phyloP scores from a whole-genome alignment of 1,140 invertebrate genomes.

The Archegozetes longisetosus region DNA sequence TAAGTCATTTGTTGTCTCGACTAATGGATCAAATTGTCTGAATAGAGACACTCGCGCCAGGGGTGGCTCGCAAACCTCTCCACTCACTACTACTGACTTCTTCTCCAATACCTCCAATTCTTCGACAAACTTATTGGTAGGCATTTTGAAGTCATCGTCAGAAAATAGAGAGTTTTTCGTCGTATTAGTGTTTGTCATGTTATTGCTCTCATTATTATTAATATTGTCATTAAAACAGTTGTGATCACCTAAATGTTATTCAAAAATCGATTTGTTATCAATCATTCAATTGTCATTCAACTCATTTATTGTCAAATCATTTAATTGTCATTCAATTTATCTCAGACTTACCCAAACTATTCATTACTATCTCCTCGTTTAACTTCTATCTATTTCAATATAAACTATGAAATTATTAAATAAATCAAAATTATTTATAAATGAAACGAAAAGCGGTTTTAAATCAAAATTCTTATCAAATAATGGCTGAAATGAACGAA shows the following conservation, averaged over 20 bases:
- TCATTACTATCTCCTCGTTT: no score
- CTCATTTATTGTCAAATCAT: not conserved
- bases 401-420: not conserved
- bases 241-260: not conserved
- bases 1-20: not conserved
- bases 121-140: not conserved
- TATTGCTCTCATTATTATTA: not conserved
- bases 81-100: not conserved
- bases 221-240: not conserved
- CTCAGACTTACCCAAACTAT: not conserved
- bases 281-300: not conserved
- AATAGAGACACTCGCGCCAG: conserved; percentile 7
- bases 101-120: conserved; percentile 6
- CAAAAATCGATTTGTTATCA: no score
- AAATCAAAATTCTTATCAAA: not conserved
- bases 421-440: not conserved
- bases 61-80: not conserved
- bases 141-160: conserved; percentile 5
- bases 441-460: not conserved
- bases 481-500: not conserved
- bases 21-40: conserved; percentile 13
- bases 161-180: not conserved
- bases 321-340: not conserved
- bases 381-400: no score
- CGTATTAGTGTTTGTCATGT: not conserved